phyloP scores from a whole-genome alignment of 2,113 vertebrate genomes.

The Gallinago undulata region DNA sequence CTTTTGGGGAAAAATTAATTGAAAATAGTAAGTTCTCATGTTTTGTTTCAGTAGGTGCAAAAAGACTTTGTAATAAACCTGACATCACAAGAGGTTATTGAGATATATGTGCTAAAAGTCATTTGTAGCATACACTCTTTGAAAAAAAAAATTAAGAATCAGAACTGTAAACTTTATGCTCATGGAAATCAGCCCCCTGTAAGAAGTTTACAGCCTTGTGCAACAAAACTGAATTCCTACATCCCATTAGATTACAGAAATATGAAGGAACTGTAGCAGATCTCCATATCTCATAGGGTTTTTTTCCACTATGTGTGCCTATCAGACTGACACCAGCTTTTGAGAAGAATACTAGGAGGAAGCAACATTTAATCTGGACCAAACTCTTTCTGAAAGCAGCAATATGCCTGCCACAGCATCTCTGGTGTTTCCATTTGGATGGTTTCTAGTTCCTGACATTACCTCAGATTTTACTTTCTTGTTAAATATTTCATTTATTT shows the following conservation, averaged over 20 bases:
- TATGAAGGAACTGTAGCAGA: neutral
- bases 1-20: neutral
- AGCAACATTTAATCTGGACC: neutral
- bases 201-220: neutral
- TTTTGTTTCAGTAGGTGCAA: neutral
- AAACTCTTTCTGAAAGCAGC: neutral
- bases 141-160: neutral
- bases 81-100: neutral
- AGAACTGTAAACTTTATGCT: neutral
- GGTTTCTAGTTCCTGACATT: neutral
- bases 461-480: neutral
- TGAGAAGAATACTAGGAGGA: neutral
- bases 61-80: neutral
- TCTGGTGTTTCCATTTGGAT: neutral
- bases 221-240: neutral
- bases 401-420: neutral
- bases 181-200: neutral
- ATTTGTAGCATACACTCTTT: neutral
- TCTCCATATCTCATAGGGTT: neutral
- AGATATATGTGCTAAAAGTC: neutral
- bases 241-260: neutral
- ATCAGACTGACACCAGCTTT: neutral
- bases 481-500: neutral
- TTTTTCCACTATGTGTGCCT: neutral
- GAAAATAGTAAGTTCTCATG: neutral